A percentile compares a stretch with the other conserved stretches of the same genome.
phyloP scores from a whole-genome alignment of 2,888 invertebrate species.

The Pseudeuparius sepicola region DNA sequence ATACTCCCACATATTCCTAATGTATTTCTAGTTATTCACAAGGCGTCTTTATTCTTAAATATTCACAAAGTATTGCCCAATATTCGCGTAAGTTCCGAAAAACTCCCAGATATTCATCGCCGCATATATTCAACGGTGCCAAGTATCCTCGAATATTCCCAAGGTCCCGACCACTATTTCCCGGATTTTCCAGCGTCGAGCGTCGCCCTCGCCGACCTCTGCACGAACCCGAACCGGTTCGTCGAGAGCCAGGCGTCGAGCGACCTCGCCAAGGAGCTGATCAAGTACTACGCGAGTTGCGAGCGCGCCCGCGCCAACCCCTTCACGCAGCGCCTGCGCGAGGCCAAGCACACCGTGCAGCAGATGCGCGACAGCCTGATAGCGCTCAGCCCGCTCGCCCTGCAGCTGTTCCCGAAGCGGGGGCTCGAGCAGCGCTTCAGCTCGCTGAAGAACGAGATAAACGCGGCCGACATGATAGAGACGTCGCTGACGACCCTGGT shows the following conservation, averaged over 20 bases:
- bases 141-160: no score
- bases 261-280: conserved; percentile 36
- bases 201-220: conserved; percentile 63
- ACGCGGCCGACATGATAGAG: conserved; percentile 62
- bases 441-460: conserved; percentile 67
- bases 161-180: no score
- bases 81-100: no score
- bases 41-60: no score
- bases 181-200: conserved; percentile 18
- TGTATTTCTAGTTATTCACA: no score
- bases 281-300: conserved; percentile 61
- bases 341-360: conserved; percentile 44
- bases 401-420: conserved; percentile 41
- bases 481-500: conserved; percentile 60
- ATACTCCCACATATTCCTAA: no score
- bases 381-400: conserved; percentile 42
- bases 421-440: conserved; percentile 61
- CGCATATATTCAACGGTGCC: no score
- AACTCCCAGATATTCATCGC: no score
- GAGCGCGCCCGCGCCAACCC: conserved; percentile 70
- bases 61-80: no score
- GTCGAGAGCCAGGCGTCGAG: conserved; percentile 36
- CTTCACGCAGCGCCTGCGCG: conserved; percentile 71
- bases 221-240: conserved; percentile 52
- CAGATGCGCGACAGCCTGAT: conserved; percentile 44